phyloP scores from a whole-genome alignment of 1,140 invertebrate genomes.

The Gonatopus flavifemur region DNA sequence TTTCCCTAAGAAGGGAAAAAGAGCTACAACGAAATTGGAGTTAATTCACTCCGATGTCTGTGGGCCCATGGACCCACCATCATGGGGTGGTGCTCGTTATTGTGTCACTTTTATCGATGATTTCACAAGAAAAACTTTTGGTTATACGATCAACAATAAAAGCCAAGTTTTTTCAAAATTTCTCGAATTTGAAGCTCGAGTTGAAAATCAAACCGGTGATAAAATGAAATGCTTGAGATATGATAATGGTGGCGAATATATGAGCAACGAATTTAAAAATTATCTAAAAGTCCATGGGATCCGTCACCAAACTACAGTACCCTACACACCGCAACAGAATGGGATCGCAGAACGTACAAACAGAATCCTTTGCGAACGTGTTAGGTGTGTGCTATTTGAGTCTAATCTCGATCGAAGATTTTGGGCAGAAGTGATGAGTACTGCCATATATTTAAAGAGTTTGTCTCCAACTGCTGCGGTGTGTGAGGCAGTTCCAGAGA shows the following conservation, averaged over 20 bases:
- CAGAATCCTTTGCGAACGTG: slow-evolving; percentile 50
- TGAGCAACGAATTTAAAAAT: slow-evolving; percentile 8
- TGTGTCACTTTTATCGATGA: slow-evolving; percentile 6
- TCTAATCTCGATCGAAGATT: slow-evolving; percentile 40
- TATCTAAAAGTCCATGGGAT: slow-evolving; percentile 18
- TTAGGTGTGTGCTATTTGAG: slow-evolving; percentile 45
- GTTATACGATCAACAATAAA: no score
- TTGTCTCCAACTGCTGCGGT: neutral
- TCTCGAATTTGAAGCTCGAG: slow-evolving; percentile 23
- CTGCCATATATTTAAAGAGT: slow-evolving; percentile 28
- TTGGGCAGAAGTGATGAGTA: slow-evolving; percentile 57
- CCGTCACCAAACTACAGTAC: slow-evolving; percentile 7
- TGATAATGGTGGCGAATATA: slow-evolving; percentile 23
- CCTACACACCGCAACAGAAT: slow-evolving; percentile 53
- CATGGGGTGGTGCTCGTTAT: slow-evolving; percentile 7
- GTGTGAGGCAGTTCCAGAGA: neutral
- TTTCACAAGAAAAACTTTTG: neutral
- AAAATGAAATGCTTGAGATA: slow-evolving; percentile 26
- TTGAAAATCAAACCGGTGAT: slow-evolving; percentile 17
- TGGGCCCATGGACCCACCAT: slow-evolving; percentile 17
- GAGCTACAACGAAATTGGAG: no score
- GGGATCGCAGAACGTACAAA: slow-evolving; percentile 51
- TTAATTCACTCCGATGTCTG: no score
- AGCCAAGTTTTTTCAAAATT: slow-evolving; percentile 40
- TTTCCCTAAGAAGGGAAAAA: no score